Evolutionary conservation across 2,797 vertebrate genomes (phyloP).

Genomic region (Rhadinocentrus ornatus): DNA sequence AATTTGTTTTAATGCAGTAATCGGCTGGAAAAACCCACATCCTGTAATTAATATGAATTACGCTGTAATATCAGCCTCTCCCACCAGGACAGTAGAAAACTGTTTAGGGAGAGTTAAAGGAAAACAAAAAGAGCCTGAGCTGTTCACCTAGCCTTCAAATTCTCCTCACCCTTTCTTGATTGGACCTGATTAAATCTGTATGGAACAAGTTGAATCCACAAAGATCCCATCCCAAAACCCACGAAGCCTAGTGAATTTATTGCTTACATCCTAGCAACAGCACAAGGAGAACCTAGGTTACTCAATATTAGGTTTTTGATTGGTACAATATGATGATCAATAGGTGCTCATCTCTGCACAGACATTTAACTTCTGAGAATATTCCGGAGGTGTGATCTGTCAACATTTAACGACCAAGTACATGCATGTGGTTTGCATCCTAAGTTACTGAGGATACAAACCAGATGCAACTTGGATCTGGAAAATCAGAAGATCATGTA

Average conservation of each 20-base stretch:
- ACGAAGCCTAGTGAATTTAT: neutral
- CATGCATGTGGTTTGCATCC: neutral
- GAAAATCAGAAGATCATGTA: conserved; percentile 2
- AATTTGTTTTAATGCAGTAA: neutral
- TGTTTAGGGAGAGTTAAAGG: neutral
- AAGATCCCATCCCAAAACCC: neutral
- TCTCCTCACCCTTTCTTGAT: neutral
- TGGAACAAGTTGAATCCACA: neutral
- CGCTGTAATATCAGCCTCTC: neutral
- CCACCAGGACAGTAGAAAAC: too few species aligned
- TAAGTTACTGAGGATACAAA: conserved; percentile 1
- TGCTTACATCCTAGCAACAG: too few species aligned
- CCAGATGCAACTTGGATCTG: conserved; percentile 21
- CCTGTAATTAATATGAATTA: neutral
- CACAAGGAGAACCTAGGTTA: neutral
- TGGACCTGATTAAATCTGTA: neutral
- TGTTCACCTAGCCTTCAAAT: neutral
- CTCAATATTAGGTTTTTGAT: neutral
- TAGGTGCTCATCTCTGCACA: neutral
- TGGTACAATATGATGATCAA: neutral
- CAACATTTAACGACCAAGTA: conserved; percentile 1
- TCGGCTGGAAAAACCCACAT: neutral
- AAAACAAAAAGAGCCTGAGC: neutral
- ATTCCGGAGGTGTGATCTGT: neutral
- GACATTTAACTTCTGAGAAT: neutral